Conservation (phyloP, 2,888 invertebrate genomes). For the Corbicula japonica region DNA sequence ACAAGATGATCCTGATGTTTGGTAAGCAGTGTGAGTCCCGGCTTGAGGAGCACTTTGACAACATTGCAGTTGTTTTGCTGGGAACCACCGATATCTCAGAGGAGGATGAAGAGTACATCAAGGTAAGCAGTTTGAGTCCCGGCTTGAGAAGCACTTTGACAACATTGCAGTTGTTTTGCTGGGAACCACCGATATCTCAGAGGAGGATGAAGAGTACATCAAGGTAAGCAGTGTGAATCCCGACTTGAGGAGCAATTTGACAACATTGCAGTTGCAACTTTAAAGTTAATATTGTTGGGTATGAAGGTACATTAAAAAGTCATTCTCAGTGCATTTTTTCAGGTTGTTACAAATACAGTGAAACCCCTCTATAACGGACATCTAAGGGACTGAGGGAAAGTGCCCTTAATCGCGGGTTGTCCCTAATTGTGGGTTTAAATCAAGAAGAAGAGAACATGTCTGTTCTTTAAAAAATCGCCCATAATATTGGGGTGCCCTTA, state of each 20-base stretch:
- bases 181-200: conserved; percentile 74
- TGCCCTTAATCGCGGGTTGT: too few relatives aligned
- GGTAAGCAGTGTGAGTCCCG: conserved; percentile 65
- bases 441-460: too few relatives aligned
- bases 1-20: conserved; percentile 59
- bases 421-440: too few relatives aligned
- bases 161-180: conserved; percentile 81
- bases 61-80: conserved; percentile 79
- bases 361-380: too few relatives aligned
- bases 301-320: too few relatives aligned
- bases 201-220: conserved; percentile 75
- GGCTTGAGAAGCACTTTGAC: conserved; percentile 76
- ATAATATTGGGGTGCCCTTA: too few relatives aligned
- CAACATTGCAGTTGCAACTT: conserved; percentile 78
- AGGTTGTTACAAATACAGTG: too few relatives aligned
- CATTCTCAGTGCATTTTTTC: too few relatives aligned
- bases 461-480: too few relatives aligned
- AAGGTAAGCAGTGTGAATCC: conserved; percentile 39
- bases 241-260: conserved; percentile 74
- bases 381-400: too few relatives aligned
- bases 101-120: conserved; percentile 74
- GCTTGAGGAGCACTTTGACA: conserved; percentile 76
- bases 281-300: too few relatives aligned
- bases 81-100: conserved; percentile 75
- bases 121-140: conserved; percentile 33